Evolutionary conservation across 1,140 invertebrate genomes (phyloP).

Genomic region (Zeugodacus cucurbitae): DNA sequence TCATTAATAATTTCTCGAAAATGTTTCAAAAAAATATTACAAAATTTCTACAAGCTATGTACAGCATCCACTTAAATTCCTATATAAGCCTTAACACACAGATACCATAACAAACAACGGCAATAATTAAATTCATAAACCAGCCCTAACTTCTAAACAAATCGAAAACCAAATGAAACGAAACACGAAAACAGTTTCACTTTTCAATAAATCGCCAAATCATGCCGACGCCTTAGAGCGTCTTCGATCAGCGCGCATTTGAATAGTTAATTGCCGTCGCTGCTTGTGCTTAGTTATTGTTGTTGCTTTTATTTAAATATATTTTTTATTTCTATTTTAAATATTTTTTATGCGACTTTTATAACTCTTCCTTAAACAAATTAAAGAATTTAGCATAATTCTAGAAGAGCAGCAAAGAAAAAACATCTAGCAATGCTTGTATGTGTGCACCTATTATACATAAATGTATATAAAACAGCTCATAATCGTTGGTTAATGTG

Average conservation of each 20-base stretch:
- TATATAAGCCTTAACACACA: no score
- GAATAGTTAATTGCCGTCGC: constrained; percentile 63
- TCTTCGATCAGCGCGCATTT: constrained; percentile 49
- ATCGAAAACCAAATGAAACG: background rate
- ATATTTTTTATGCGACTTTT: constrained; percentile 41
- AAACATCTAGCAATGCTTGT: background rate
- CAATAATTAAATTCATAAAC: background rate
- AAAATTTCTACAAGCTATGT: no score
- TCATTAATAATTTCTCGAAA: no score
- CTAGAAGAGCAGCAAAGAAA: background rate
- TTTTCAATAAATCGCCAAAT: background rate
- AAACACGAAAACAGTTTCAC: constrained; percentile 8
- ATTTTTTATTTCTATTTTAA: background rate
- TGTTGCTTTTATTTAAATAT: background rate
- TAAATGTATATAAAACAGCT: background rate
- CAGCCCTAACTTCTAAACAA: background rate
- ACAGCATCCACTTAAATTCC: no score
- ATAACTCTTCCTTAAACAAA: constrained; percentile 62
- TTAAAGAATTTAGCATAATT: constrained; percentile 48
- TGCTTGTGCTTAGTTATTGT: background rate
- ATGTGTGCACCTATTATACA: background rate
- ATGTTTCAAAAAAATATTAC: no score
- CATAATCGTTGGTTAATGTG: constrained; percentile 23
- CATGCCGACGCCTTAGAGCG: background rate
- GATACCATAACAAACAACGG: background rate